Conservation (phyloP, 2,888 invertebrate species). For the Aphrophora alni region DNA sequence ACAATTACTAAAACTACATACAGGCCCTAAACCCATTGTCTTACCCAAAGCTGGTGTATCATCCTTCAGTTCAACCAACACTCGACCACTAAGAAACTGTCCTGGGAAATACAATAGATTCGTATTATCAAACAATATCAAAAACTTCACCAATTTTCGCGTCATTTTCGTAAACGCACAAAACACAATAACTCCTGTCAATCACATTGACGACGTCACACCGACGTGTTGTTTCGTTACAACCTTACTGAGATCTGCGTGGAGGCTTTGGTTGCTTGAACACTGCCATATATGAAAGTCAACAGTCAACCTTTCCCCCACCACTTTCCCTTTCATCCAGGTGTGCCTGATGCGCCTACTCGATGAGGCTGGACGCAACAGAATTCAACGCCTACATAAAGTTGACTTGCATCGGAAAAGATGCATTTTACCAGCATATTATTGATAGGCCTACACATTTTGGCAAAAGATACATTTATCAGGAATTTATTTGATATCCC, state of each 20-base stretch:
- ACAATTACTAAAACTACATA: too few species aligned
- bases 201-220: neutral
- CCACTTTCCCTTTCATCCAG: neutral
- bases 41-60: constrained; percentile 88
- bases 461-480: too few species aligned
- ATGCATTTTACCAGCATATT: neutral
- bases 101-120: constrained; percentile 93
- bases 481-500: too few species aligned
- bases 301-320: neutral
- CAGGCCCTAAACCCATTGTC: too few species aligned
- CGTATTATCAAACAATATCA: constrained; percentile 93
- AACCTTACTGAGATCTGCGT: neutral
- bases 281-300: constrained; percentile 9
- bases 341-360: neutral
- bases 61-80: constrained; percentile 90
- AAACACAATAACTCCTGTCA: neutral
- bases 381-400: neutral
- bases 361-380: neutral
- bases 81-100: constrained; percentile 90
- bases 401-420: neutral
- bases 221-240: neutral
- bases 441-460: too few species aligned
- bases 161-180: constrained; percentile 65
- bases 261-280: neutral
- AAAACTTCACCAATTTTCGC: constrained; percentile 87